Evolutionary conservation across 2,797 vertebrate genomes (phyloP), one percentile per base, ranked within the genome.

Genomic region (Myotis findleyi): DNA sequence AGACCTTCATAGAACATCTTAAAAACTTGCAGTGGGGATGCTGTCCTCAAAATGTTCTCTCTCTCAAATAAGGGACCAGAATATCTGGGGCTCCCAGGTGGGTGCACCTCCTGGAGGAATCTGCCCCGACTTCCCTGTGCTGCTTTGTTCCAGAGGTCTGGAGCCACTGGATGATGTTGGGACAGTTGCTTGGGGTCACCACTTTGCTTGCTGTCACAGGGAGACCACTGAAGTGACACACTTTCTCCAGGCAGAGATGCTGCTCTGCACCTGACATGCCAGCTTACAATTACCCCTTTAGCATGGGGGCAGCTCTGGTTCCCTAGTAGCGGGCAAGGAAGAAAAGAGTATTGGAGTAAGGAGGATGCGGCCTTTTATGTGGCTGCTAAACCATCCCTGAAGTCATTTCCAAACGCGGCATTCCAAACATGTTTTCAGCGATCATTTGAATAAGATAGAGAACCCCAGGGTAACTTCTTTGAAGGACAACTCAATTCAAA

Each of bases 351-450:
- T 2, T 53, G 25, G 17, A 30, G 27, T 80, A 62, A 68, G 59
- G 55, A 77, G 59, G 21, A 36, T 41, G 44, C 18, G 6, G 4
- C 38, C 62, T 93, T 79, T 88, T n/a, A 4, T 49, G 33, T 79
- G 71, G 38, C 69, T 21, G 17, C 44, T 62, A 82, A 95, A 75
- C 49, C 30, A 33, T 47, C 81, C 69, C 44, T 64, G 47, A 73
- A 93, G 84, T 53, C 68, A 64, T 89, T 96, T 95, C 53, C 72
- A 68, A 93, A 93, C 73, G 12, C 73, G 18, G 30, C 47, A 87
- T 87, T 90, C 57, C 81, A 87, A 90, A 95, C 51, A 59, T 82
- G 41, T 73, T 53, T 88, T 69, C 41, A 75, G 13, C 23, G 47
- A 73, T 86, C 41, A 85, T 89, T 62, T 73, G 47, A 72, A 62